These are phyloP conservation scores for Eudyptes chrysolophus DNA, from an alignment of 2,113 vertebrate genomes.

Conservation along the genomic window DNA sequence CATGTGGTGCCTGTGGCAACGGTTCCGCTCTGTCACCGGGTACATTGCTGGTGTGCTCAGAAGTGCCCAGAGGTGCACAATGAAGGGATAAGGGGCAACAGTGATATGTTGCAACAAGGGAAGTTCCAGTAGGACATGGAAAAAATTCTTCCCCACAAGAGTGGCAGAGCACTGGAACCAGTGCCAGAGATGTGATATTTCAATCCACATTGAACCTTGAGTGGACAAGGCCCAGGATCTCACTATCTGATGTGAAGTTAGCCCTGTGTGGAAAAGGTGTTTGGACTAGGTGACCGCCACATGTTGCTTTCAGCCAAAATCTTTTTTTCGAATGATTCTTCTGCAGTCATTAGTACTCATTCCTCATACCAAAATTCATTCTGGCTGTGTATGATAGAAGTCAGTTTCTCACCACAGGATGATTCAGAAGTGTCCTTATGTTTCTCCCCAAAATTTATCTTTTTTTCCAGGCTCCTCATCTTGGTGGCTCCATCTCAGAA, in stretches of 20 bases:
- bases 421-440: not conserved
- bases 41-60: not conserved
- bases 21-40: not conserved
- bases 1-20: fast-evolving
- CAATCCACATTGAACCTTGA: not conserved
- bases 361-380: not conserved
- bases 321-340: not conserved
- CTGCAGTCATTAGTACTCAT: not conserved
- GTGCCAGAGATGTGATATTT: not conserved
- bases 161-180: not conserved
- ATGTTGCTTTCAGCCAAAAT: not conserved
- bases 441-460: not conserved
- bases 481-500: not conserved
- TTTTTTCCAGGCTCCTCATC: not conserved
- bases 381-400: not conserved
- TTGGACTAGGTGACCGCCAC: not conserved
- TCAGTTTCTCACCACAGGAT: not conserved
- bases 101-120: not conserved
- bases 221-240: not conserved
- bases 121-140: not conserved
- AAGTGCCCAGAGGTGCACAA: not conserved
- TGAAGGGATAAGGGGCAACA: not conserved
- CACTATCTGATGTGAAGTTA: not conserved
- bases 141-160: not conserved
- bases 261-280: fast-evolving